Evolutionary conservation across 2,888 invertebrate species (phyloP).

Genomic region (Cataglyphis altisquamis): DNA sequence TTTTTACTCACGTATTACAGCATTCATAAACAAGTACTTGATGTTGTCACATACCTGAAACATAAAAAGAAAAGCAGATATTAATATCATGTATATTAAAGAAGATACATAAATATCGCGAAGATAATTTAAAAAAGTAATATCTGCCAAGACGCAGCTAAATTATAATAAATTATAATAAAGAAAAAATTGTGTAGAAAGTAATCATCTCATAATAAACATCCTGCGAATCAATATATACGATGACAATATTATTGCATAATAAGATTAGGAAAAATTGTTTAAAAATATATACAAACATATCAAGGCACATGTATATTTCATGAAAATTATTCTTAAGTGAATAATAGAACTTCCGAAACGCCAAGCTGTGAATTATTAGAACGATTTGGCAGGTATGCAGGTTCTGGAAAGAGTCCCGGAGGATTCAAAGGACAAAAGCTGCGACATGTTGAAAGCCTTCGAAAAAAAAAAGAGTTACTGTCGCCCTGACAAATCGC

Average conservation of each 20-base stretch:
- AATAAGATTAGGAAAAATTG: neutral
- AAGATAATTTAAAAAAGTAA: neutral
- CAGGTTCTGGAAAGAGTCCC: conserved; percentile 53
- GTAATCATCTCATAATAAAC: neutral
- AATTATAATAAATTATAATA: neutral
- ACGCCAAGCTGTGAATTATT: conserved; percentile 64
- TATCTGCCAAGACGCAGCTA: neutral
- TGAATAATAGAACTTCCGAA: neutral
- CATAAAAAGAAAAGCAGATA: neutral
- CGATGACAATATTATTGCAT: neutral
- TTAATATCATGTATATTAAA: neutral
- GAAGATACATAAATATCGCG: neutral
- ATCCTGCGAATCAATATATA: neutral
- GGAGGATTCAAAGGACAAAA: conserved; percentile 50
- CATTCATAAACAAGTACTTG: neutral
- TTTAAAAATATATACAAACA: neutral
- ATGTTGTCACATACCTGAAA: conserved; percentile 37
- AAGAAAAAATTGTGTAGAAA: neutral
- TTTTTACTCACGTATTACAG: conserved; percentile 7
- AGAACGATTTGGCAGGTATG: conserved; percentile 57
- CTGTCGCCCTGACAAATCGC: conserved; percentile 73
- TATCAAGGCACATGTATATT: neutral
- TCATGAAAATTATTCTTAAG: neutral
- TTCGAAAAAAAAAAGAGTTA: conserved; percentile 59
- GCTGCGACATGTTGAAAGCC: conserved; percentile 66